These are phyloP conservation scores for Malacosoma neustria DNA, from an alignment of 2,888 invertebrate species.

Conservation along the genomic window DNA sequence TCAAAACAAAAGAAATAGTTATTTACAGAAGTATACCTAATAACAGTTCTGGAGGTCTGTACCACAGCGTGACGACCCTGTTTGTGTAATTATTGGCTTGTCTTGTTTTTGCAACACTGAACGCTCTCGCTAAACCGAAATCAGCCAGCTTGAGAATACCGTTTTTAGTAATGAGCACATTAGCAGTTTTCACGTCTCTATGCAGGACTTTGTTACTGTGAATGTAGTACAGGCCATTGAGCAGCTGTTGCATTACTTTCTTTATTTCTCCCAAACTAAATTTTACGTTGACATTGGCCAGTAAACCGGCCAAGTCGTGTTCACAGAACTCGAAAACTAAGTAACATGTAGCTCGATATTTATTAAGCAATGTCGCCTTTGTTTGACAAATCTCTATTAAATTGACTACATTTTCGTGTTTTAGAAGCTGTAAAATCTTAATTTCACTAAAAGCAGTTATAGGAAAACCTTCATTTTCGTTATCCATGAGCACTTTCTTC, in stretches of 20 bases:
- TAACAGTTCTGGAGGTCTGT: constrained; percentile 78
- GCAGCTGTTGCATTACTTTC: constrained; percentile 80
- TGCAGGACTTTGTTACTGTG: constrained; percentile 97
- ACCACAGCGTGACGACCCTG: constrained; percentile 98
- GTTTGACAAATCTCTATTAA: constrained; percentile 97
- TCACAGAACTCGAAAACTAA: constrained; percentile 99
- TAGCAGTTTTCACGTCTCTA: constrained; percentile 99
- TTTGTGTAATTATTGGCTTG: constrained; percentile 93
- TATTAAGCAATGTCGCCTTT: constrained; percentile 85
- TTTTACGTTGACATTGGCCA: constrained; percentile 96
- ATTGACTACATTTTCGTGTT: constrained; percentile 98
- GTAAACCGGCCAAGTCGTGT: constrained; percentile 96
- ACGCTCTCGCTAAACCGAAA: constrained; percentile 96
- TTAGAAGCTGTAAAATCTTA: constrained; percentile 92
- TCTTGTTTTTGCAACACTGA: constrained; percentile 90
- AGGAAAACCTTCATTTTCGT: constrained; percentile 99
- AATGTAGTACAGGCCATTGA: constrained; percentile 95
- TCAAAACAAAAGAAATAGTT: no score
- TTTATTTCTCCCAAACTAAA: constrained; percentile 98
- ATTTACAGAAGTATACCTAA: no score
- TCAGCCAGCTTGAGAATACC: constrained; percentile 97
- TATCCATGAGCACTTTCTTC: constrained; percentile 99
- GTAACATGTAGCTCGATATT: constrained; percentile 91
- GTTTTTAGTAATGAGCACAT: constrained; percentile 96
- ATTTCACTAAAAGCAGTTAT: constrained; percentile 98